These are phyloP conservation scores for Hemibagrus guttatus DNA, from an alignment of 2,797 vertebrate species.

Conservation along the genomic window DNA sequence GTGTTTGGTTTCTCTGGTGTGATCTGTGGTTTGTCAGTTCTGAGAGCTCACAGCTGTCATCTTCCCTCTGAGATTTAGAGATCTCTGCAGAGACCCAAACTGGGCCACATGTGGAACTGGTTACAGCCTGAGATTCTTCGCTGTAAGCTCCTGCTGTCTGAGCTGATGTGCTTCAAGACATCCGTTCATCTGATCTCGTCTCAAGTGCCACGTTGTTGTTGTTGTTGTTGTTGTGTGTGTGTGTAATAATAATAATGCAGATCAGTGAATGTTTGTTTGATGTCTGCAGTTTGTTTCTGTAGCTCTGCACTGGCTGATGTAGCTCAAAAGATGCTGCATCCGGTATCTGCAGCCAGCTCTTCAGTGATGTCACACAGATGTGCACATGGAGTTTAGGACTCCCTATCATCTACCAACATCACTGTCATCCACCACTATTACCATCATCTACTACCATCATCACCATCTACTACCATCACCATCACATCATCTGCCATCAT, in stretches of 20 bases:
- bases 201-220: constrained; percentile 43
- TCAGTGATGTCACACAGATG: background rate
- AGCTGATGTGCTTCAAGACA: constrained; percentile 33
- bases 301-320: background rate
- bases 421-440: too few relatives aligned
- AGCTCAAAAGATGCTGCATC: background rate
- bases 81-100: constrained; percentile 53
- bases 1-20: background rate
- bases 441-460: too few relatives aligned
- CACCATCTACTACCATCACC: too few relatives aligned
- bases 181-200: constrained; percentile 30
- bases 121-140: constrained; percentile 64
- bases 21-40: constrained; percentile 30
- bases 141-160: constrained; percentile 51
- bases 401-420: background rate
- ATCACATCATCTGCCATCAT: too few relatives aligned
- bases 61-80: constrained; percentile 62
- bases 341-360: background rate
- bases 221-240: too few relatives aligned
- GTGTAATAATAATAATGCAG: background rate
- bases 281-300: background rate
- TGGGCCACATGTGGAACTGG: constrained; percentile 60
- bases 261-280: constrained; percentile 1
- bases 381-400: background rate
- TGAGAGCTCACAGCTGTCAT: constrained; percentile 53